Conservation (phyloP, 2,113 vertebrate genomes). For the Pristiophorus japonicus region DNA sequence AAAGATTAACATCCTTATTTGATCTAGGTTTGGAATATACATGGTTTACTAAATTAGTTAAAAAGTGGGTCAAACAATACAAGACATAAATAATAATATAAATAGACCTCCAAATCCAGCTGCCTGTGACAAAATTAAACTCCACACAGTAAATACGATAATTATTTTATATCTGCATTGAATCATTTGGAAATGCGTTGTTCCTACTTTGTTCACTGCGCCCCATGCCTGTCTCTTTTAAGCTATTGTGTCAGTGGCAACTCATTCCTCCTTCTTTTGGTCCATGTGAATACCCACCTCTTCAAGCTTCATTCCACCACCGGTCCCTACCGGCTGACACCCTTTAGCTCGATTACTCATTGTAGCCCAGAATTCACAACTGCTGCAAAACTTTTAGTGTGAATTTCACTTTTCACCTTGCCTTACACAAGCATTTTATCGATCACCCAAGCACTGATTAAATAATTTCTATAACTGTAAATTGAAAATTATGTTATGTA, state of each 20-base stretch:
- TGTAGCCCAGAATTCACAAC: background rate
- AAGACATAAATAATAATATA: slow-evolving; percentile 35
- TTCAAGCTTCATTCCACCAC: background rate
- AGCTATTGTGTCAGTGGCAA: slow-evolving; percentile 34
- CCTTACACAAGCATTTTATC: background rate
- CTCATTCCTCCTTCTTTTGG: slow-evolving; percentile 29
- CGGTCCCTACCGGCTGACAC: background rate
- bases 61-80: slow-evolving; percentile 8
- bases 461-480: background rate
- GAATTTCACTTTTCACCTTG: background rate
- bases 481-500: background rate
- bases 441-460: background rate
- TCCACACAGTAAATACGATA: slow-evolving; percentile 34
- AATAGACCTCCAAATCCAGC: slow-evolving; percentile 14
- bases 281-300: slow-evolving; percentile 27
- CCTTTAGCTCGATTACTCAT: slow-evolving; percentile 29
- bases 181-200: slow-evolving; percentile 30
- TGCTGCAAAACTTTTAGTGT: background rate
- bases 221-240: slow-evolving; percentile 32
- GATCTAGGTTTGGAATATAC: slow-evolving; percentile 32
- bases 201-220: slow-evolving; percentile 34
- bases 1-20: slow-evolving; percentile 37
- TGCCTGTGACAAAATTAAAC: slow-evolving; percentile 32
- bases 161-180: slow-evolving; percentile 31
- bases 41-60: slow-evolving; percentile 29